Evolutionary conservation across 2,888 invertebrate genomes (phyloP).

Genomic region (Marronus borbonicus): DNA sequence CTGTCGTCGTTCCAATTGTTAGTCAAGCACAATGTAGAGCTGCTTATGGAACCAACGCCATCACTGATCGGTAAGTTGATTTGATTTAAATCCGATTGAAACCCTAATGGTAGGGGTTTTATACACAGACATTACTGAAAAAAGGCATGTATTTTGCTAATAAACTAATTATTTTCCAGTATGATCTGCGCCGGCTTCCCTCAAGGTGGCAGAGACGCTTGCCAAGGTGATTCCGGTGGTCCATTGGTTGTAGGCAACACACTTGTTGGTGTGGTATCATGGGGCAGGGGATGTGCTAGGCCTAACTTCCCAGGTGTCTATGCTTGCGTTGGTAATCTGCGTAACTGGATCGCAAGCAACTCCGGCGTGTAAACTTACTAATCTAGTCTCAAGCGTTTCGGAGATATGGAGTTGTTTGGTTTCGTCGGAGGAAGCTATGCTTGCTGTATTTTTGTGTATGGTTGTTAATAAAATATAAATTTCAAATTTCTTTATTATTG

Average conservation of each 20-base stretch:
- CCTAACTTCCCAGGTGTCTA: conserved; percentile 62
- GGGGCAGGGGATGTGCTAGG: conserved; percentile 59
- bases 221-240: conserved; percentile 56
- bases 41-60: conserved; percentile 31
- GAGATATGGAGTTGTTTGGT: neutral
- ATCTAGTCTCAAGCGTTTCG: neutral
- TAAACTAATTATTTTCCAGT: conserved; percentile 22
- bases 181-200: conserved; percentile 51
- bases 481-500: too few relatives aligned
- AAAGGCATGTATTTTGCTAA: too few relatives aligned
- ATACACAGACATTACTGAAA: too few relatives aligned
- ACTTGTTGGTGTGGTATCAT: conserved; percentile 59
- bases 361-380: conserved; percentile 38
- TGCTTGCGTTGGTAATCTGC: conserved; percentile 37
- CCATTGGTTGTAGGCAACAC: conserved; percentile 55
- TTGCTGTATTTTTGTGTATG: too few relatives aligned
- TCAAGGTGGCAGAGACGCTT: conserved; percentile 50
- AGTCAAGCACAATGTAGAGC: conserved; percentile 46
- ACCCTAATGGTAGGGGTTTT: too few relatives aligned
- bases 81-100: neutral
- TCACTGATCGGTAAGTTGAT: conserved; percentile 29
- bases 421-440: conserved; percentile 58
- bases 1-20: conserved; percentile 52
- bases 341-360: conserved; percentile 39
- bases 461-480: too few relatives aligned